Evolutionary conservation across 1,140 invertebrate genomes (phyloP).

Genomic region (Plodia interpunctella): DNA sequence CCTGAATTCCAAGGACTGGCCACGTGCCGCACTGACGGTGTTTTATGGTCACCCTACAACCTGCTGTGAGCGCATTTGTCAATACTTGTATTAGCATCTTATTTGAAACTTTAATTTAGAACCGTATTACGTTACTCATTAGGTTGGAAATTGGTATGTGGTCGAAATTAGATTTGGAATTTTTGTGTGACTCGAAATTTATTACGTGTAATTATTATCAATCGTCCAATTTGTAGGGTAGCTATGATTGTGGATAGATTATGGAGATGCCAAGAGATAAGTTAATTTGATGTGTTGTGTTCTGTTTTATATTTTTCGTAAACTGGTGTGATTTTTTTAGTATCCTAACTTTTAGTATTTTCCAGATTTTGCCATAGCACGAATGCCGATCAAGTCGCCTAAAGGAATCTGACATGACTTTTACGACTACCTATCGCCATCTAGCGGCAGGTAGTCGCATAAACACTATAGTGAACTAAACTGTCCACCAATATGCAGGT

Average conservation of each 20-base stretch:
- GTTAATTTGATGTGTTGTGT: neutral
- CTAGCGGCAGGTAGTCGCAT: too few species aligned
- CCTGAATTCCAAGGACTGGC: conserved; percentile 46
- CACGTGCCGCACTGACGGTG: conserved; percentile 35
- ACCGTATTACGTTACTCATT: neutral
- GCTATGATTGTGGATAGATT: conserved; percentile 9
- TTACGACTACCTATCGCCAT: too few species aligned
- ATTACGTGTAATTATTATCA: conserved; percentile 5
- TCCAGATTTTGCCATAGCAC: too few species aligned
- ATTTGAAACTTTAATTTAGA: neutral
- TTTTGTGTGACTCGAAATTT: conserved; percentile 6
- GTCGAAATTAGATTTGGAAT: neutral
- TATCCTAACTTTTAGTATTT: too few species aligned
- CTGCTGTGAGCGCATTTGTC: conserved; percentile 57
- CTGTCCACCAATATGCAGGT: too few species aligned
- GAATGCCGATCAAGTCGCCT: too few species aligned
- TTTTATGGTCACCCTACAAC: conserved; percentile 42
- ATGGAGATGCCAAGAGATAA: neutral
- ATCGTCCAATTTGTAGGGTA: conserved; percentile 10
- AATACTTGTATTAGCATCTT: conserved; percentile 25
- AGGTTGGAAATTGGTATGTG: conserved; percentile 8
- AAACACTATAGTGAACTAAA: too few species aligned
- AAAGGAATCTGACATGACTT: too few species aligned
- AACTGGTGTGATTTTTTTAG: neutral
- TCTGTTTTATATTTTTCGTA: conserved; percentile 10